Conservation (phyloP, 1,140 invertebrate species). For the Achroia grisella region DNA sequence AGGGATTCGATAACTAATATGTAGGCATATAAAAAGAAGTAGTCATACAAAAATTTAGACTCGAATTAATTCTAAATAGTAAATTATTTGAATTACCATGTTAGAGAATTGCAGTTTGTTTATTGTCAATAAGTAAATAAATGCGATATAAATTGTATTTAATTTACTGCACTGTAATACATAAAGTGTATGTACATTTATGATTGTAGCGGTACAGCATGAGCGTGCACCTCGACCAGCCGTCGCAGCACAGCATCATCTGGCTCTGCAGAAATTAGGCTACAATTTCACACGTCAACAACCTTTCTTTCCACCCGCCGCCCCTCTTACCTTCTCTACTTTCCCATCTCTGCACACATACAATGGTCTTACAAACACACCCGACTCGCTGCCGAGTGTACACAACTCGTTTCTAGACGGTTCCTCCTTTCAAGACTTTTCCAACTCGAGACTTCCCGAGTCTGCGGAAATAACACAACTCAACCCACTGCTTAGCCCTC, state of each 20-base stretch:
- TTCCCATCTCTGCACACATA: slow-evolving; percentile 62
- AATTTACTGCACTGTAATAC: no score
- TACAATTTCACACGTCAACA: slow-evolving; percentile 52
- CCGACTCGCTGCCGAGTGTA: slow-evolving; percentile 40
- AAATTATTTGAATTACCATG: no score
- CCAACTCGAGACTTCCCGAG: slow-evolving; percentile 27
- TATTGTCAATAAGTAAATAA: no score
- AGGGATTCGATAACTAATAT: no score
- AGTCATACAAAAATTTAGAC: no score
- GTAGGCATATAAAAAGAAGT: no score
- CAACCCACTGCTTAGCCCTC: slow-evolving; percentile 28
- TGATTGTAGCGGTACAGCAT: slow-evolving; percentile 88
- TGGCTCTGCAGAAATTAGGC: slow-evolving; percentile 40
- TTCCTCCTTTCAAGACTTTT: slow-evolving; percentile 35
- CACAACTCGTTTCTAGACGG: slow-evolving; percentile 39
- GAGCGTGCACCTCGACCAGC: slow-evolving; percentile 85
- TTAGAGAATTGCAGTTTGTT: no score
- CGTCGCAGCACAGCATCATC: slow-evolving; percentile 44
- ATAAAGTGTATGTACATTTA: slow-evolving; percentile 1
- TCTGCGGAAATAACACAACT: slow-evolving; percentile 29
- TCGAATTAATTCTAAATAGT: no score
- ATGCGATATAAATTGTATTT: no score
- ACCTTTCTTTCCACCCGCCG: slow-evolving; percentile 25
- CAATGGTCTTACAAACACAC: slow-evolving; percentile 65
- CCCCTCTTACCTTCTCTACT: slow-evolving; percentile 25